Base-by-base conservation (phyloP, 2,888 invertebrate species). In the Thumatha senex region DNA sequence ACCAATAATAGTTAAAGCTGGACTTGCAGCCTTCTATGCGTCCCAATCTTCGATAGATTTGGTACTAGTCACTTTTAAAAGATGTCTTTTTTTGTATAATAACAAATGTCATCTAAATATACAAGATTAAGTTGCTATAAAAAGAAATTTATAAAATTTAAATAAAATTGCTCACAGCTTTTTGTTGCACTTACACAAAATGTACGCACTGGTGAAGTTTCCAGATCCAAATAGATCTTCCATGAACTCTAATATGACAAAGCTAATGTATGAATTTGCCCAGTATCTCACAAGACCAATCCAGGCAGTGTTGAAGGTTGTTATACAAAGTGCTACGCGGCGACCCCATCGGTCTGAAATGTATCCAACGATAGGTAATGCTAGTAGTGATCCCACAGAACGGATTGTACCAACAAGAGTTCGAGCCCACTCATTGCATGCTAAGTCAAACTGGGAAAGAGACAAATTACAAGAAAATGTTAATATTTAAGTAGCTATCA, bases 341-440 rank as follows among this genome's bases (percentile, higher is more conserved):
- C 95, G 89, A 2, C 95, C 95, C 85, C 92, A 96, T 91, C 93
- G 93, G 84, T 96, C 96, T 0, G 96, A 95, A 36, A 96, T 76
- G 64, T 92, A 92, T 38, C 96, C 96, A 0, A 94, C 93, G 58
- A 95, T 84, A 11, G 95, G 94, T 56, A 95, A 86, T 2, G 95
- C 95, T 42, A 93, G 76, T 67, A 96, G 92, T 52, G 94, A 94
- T 18, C 95, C 96, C 33, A 94, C 64, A 42, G 94, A 95, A 51
- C 95, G 94, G 44, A 96, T 91, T 9, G 96, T 95, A 0, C 96
- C 96, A 42, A 96, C 94, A 63, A 95, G 83, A 0, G 96, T 93
- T 30, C 96, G 87, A 58, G 93, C 94, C 96, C 96, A 96, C 90
- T 89, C 92, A 41, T 94, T 92, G 63, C 95, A 95, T 0, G 93